These are phyloP conservation scores for Amphilophus citrinellus DNA, from an alignment of 2,113 vertebrate species.

Conservation along the genomic window DNA sequence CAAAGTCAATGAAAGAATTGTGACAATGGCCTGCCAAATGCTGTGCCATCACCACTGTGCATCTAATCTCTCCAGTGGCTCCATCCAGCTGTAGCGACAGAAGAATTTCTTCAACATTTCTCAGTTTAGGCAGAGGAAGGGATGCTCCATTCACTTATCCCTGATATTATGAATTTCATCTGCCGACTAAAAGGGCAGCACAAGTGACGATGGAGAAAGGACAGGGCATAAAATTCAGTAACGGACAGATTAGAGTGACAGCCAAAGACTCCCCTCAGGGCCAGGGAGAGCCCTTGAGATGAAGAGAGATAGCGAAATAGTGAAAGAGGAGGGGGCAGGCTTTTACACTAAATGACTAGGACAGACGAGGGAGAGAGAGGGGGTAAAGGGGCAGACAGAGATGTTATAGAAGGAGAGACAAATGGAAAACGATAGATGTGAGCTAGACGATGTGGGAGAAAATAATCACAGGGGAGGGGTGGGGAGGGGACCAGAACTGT, in stretches of 20 bases:
- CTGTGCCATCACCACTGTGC: conserved; percentile 30
- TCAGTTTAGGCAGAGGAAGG: neutral
- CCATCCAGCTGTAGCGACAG: conserved; percentile 27
- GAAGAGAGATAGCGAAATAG: conserved; percentile 55
- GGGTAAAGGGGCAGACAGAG: conserved; percentile 62
- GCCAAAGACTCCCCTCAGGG: conserved; percentile 57
- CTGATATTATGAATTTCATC: conserved; percentile 14
- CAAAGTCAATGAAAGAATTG: conserved; percentile 43
- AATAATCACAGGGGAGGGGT: conserved; percentile 34
- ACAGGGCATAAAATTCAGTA: conserved; percentile 28
- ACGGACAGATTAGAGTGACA: conserved; percentile 57
- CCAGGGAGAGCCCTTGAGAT: conserved; percentile 58
- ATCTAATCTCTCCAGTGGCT: conserved; percentile 50
- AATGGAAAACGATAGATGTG: conserved; percentile 66
- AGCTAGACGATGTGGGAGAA: conserved; percentile 55
- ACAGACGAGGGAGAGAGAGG: conserved; percentile 40
- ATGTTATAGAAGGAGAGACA: conserved; percentile 62
- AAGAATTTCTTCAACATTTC: conserved; percentile 20
- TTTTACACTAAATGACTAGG: conserved; percentile 67
- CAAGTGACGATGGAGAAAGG: conserved; percentile 2
- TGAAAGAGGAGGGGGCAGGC: conserved; percentile 22
- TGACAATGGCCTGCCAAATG: conserved; percentile 45
- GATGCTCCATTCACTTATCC: conserved; percentile 6
- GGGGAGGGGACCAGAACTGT: conserved; percentile 16
- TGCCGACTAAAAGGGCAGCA: conserved; percentile 43